Base-by-base conservation (phyloP, 2,888 invertebrate genomes). In the Poecilus cupreus region DNA sequence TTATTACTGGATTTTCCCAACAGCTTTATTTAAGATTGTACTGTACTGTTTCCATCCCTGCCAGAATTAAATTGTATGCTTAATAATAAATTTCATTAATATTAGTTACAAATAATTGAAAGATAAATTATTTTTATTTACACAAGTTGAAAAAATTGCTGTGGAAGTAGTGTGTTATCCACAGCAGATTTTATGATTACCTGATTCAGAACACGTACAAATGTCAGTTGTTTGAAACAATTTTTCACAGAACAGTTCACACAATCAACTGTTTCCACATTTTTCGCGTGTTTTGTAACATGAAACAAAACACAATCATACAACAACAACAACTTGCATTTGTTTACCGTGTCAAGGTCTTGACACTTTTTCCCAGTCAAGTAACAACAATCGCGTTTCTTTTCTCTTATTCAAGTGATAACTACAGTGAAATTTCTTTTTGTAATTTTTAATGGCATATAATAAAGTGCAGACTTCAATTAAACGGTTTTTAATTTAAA, bases 281-380 rank as follows among this genome's bases (percentile, higher is more conserved):
- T 54, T 22, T 54, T 54, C 22, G 60, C 60, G 13, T 60, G 60
- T 60, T 60, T 60, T 60, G 60, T 60, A 60, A 60, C 60, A 60
- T 60, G 54, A 22, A 60, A 60, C 60, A 60, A 60, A 60, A 57
- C 57, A 57, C 57, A 24, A 24, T 54, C 49, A 49, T 6, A 49
- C 49, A 49, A 22, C 51, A n/a, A 16, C 13, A 16, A 20, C 11
- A 22, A 54, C 22, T 54, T 54, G 54, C 22, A 43, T 54, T 54
- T 22, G 54, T 54, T 60, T 60, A 60, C 32, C 32, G 13, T 60
- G 60, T 60, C 60, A 60, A 60, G 60, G 60, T 60, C 60, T 60
- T 26, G n/a, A 13, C 60, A 60, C 5, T 26, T 60, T 60, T 60
- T 60, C 60, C 60, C 60, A 57, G 3, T 24, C 3, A 54, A 43